Evolutionary conservation across 2,797 vertebrate species (phyloP).

Genomic region (Champsocephalus esox): DNA sequence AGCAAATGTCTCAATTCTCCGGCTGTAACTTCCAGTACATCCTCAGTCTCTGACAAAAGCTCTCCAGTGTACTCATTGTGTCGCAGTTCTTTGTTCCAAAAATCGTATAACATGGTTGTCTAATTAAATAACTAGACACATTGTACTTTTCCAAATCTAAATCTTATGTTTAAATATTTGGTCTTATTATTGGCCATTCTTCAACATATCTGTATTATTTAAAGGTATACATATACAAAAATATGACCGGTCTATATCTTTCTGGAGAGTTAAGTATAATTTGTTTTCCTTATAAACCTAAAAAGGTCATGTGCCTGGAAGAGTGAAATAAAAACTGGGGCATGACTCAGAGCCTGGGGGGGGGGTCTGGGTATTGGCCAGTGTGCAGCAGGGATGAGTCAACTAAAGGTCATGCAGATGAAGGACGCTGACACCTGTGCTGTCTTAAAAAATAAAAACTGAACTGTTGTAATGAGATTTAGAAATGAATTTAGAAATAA

Average conservation of each 20-base stretch:
- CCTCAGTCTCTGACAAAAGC: no score
- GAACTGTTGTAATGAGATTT: neutral
- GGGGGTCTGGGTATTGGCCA: conserved; percentile 35
- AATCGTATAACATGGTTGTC: neutral
- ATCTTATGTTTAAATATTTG: neutral
- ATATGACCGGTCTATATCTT: neutral
- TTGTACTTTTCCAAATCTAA: neutral
- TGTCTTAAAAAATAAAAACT: conserved; percentile 24
- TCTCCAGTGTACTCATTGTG: no score
- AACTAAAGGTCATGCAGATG: conserved; percentile 48
- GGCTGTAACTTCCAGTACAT: no score
- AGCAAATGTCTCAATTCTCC: no score
- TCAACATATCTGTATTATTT: neutral
- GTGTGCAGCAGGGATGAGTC: conserved; percentile 49
- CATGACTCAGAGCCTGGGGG: conserved; percentile 51
- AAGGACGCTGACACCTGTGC: conserved; percentile 43
- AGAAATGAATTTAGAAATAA: no score
- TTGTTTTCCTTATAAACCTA: neutral
- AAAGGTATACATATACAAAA: neutral
- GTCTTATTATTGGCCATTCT: neutral
- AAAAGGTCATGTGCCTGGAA: conserved; percentile 24
- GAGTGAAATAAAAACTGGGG: conserved; percentile 17
- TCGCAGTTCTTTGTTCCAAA: no score
- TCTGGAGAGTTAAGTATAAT: conserved; percentile 1
- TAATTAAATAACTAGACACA: neutral